phyloP scores from a whole-genome alignment of 2,888 invertebrate species.

The Drosophila nr. perissopoda region DNA sequence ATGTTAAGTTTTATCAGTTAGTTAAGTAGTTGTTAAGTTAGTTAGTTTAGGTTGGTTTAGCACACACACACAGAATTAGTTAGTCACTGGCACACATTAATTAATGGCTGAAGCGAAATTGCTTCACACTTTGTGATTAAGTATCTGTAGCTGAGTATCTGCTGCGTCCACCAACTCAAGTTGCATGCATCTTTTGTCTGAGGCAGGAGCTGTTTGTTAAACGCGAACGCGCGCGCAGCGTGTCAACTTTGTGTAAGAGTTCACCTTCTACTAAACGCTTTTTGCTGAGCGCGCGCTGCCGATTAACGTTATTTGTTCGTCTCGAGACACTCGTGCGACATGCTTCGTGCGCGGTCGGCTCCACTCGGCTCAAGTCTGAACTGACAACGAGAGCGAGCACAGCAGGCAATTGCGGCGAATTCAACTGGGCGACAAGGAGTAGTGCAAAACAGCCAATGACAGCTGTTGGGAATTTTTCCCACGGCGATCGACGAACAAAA shows the following conservation, averaged over 20 bases:
- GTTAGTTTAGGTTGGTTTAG: neutral
- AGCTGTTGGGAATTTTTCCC: neutral
- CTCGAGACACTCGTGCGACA: slow-evolving; percentile 18
- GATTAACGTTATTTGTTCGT: slow-evolving; percentile 45
- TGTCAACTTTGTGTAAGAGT: slow-evolving; percentile 84
- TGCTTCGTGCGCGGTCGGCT: slow-evolving; percentile 40
- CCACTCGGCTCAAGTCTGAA: slow-evolving; percentile 21
- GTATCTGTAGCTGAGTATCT: slow-evolving; percentile 6
- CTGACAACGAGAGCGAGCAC: slow-evolving; percentile 22
- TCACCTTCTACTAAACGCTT: slow-evolving; percentile 84
- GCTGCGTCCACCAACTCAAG: slow-evolving; percentile 14
- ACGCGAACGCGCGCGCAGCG: slow-evolving; percentile 80
- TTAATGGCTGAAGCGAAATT: neutral
- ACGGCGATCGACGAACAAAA: slow-evolving; percentile 12
- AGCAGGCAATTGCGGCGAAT: slow-evolving; percentile 1
- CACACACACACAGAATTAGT: neutral
- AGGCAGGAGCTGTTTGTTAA: slow-evolving; percentile 19
- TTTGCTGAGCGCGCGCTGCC: slow-evolving; percentile 69
- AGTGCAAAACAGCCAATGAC: slow-evolving; percentile 2
- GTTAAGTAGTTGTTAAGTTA: neutral
- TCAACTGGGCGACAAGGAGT: slow-evolving; percentile 27
- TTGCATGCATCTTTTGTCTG: slow-evolving; percentile 16
- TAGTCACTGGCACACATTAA: slow-evolving; percentile 8
- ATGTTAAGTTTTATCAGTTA: neutral
- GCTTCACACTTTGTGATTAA: slow-evolving; percentile 4